Conservation (phyloP, 2,888 invertebrate genomes). For the Pristionchus exspectatus region DNA sequence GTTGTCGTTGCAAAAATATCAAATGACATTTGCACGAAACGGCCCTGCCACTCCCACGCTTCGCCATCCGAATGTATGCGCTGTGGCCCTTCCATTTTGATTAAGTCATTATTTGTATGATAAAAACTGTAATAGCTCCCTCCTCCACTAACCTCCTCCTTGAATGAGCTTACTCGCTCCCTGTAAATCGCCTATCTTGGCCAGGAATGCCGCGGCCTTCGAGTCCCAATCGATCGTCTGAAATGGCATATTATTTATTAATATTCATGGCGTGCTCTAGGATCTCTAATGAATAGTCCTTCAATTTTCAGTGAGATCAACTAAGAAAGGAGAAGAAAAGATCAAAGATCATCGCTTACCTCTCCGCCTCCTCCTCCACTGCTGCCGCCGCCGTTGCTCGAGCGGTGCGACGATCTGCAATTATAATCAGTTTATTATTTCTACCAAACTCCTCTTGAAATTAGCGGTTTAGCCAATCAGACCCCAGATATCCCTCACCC, state of each 20-base stretch:
- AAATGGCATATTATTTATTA: neutral
- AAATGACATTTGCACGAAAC: no score
- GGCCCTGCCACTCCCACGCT: neutral
- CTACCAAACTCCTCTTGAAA: neutral
- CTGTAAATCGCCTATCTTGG: slow-evolving; percentile 55
- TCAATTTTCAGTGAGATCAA: no score
- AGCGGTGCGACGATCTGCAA: slow-evolving; percentile 35
- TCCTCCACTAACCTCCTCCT: neutral
- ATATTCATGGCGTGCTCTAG: no score
- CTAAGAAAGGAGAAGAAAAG: neutral
- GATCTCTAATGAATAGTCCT: no score
- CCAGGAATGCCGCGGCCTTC: slow-evolving; percentile 53
- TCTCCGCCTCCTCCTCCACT: neutral
- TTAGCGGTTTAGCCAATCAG: neutral
- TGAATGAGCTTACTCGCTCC: slow-evolving; percentile 37
- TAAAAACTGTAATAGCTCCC: neutral
- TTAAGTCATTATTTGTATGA: no score
- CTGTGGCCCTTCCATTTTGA: neutral
- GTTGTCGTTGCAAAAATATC: neutral
- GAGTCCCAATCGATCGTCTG: slow-evolving; percentile 44
- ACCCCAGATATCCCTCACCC: neutral
- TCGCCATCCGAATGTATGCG: neutral
- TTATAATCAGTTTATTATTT: neutral
- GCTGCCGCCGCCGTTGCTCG: slow-evolving; percentile 11
- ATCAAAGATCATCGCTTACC: slow-evolving; percentile 35